Percentiles rank a stretch among this genome's conserved stretches.
These are phyloP conservation scores for Florisuga fusca DNA, from an alignment of 2,797 vertebrate species.

Conservation along the genomic window DNA sequence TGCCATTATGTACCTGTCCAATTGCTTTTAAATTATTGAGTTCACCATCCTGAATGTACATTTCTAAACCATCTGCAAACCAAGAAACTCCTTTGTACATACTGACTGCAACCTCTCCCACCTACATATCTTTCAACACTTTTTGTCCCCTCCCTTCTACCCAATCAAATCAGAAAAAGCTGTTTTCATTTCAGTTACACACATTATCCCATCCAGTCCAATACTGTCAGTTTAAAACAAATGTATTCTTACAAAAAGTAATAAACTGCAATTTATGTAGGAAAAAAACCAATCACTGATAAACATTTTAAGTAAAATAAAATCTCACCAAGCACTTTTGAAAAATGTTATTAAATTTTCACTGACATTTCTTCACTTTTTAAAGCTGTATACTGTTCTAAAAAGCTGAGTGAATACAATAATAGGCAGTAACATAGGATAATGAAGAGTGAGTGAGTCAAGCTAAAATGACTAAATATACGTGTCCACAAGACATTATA, in stretches of 20 bases:
- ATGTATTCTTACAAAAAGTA: neutral
- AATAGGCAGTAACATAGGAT: neutral
- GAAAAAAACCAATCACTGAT: neutral
- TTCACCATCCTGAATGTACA: neutral
- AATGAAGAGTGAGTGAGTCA: neutral
- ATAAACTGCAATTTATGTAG: neutral
- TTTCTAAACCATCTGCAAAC: neutral
- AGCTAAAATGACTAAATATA: neutral
- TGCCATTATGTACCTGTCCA: neutral
- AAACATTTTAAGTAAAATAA: neutral
- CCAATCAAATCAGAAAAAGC: neutral
- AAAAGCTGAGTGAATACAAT: neutral
- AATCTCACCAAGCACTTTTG: neutral
- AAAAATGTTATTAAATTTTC: neutral
- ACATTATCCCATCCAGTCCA: neutral
- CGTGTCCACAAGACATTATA: neutral
- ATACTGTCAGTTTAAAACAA: neutral
- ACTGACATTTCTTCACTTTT: neutral
- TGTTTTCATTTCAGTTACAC: neutral
- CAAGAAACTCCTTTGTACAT: neutral
- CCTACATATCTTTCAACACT: rapidly evolving
- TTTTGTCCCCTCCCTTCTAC: neutral
- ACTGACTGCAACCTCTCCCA: neutral
- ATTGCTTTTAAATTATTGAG: neutral
- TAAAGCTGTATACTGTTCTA: neutral